Evolutionary conservation across 2,113 vertebrate species (phyloP).

Genomic region (Dissostichus mawsoni): DNA sequence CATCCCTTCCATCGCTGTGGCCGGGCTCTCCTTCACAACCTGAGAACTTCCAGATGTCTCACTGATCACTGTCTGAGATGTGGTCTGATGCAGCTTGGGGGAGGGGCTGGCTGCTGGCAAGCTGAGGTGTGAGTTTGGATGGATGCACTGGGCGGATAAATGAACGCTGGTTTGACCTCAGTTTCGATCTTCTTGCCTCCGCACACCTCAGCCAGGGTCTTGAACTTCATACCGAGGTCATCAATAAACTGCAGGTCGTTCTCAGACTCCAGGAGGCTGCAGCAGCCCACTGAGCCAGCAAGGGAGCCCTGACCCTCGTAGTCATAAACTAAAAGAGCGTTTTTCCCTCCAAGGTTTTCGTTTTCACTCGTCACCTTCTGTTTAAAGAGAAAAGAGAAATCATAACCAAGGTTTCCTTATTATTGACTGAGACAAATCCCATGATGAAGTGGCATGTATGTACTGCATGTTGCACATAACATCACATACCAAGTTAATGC

Average conservation of each 20-base stretch:
- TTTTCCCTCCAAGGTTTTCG: slow-evolving; percentile 75
- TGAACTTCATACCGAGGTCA: slow-evolving; percentile 90
- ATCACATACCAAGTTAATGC: too few relatives aligned
- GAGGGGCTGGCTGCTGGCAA: slow-evolving; percentile 16
- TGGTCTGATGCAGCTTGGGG: slow-evolving; percentile 1
- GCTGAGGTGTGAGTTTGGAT: slow-evolving; percentile 34
- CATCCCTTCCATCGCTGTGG: slow-evolving; percentile 11
- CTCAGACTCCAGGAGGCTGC: slow-evolving; percentile 89
- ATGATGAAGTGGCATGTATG: too few relatives aligned
- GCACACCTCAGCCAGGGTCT: slow-evolving; percentile 90
- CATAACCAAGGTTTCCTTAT: neutral
- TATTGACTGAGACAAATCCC: neutral
- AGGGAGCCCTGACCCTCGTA: slow-evolving; percentile 86
- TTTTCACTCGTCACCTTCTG: slow-evolving; percentile 85
- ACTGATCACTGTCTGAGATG: slow-evolving; percentile 31
- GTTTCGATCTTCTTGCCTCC: slow-evolving; percentile 77
- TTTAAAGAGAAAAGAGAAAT: slow-evolving; percentile 30
- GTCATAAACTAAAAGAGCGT: slow-evolving; percentile 87
- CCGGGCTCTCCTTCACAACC: slow-evolving; percentile 15
- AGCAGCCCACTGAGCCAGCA: slow-evolving; percentile 87
- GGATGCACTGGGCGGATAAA: slow-evolving; percentile 39
- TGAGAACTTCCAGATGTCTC: slow-evolving; percentile 42
- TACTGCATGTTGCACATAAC: too few relatives aligned
- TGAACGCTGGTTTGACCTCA: slow-evolving; percentile 29
- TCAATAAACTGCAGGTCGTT: slow-evolving; percentile 87